phyloP scores from a whole-genome alignment of 2,113 vertebrate species.

The Vulpes vulpes region DNA sequence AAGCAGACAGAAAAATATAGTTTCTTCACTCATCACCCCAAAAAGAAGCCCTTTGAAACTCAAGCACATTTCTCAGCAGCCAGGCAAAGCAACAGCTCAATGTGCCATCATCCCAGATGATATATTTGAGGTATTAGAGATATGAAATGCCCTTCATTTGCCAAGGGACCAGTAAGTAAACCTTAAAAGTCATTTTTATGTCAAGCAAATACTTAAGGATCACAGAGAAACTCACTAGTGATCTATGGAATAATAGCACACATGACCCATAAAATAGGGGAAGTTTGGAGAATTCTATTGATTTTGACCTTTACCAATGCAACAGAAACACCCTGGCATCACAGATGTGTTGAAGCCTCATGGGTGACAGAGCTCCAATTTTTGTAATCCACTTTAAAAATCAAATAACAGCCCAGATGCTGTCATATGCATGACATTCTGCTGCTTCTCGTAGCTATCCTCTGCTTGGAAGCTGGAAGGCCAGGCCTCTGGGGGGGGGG shows the following conservation, averaged over 20 bases:
- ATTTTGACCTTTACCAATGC: constrained; percentile 72
- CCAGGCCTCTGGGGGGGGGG: neutral
- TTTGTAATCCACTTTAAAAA: constrained; percentile 58
- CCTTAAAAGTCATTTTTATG: constrained; percentile 69
- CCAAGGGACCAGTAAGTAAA: constrained; percentile 64
- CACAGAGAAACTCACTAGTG: constrained; percentile 58
- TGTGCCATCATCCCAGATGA: constrained; percentile 44
- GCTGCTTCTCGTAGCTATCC: neutral
- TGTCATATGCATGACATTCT: constrained; percentile 45
- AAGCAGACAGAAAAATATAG: neutral
- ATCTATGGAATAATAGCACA: constrained; percentile 62
- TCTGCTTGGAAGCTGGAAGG: constrained; percentile 38
- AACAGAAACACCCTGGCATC: constrained; percentile 37
- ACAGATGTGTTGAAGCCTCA: constrained; percentile 31
- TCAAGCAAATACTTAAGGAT: constrained; percentile 67
- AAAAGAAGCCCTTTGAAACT: constrained; percentile 48
- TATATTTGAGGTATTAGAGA: constrained; percentile 51
- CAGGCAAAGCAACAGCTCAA: constrained; percentile 39
- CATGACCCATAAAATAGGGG: constrained; percentile 36
- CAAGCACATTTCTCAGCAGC: constrained; percentile 35
- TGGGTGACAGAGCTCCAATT: constrained; percentile 8
- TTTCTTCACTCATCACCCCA: constrained; percentile 1
- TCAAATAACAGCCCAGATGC: constrained; percentile 50
- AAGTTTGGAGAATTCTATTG: constrained; percentile 71
- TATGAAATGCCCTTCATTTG: constrained; percentile 42